phyloP scores from a whole-genome alignment of 2,797 vertebrate genomes.

The Triplophysa bombifrons region DNA sequence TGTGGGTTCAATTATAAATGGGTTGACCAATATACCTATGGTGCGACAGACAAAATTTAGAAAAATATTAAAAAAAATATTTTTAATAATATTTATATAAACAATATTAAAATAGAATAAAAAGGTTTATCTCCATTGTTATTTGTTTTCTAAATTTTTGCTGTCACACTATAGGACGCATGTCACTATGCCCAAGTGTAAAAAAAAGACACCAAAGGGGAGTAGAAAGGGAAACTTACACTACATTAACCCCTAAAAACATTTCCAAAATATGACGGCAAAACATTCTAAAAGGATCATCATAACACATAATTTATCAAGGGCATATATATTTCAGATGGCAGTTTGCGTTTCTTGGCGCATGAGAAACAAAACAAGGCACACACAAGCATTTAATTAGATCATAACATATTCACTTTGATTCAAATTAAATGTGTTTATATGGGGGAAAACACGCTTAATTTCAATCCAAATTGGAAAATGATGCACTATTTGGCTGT shows the following conservation, averaged over 20 bases:
- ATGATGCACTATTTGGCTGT: constrained; percentile 37
- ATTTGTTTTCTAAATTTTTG: too few species aligned
- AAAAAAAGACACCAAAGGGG: neutral
- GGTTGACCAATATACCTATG: too few species aligned
- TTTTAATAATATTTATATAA: too few species aligned
- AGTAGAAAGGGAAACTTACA: neutral
- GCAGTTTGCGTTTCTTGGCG: neutral
- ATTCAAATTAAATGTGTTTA: constrained; percentile 42
- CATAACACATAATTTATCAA: constrained; percentile 10
- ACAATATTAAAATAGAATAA: too few species aligned
- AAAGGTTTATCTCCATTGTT: too few species aligned
- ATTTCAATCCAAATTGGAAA: constrained; percentile 41
- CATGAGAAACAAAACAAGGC: constrained; percentile 31
- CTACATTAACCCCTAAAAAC: neutral
- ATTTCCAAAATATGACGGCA: neutral
- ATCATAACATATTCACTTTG: constrained; percentile 54
- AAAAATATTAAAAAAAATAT: too few species aligned
- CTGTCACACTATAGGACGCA: too few species aligned
- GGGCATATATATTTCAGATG: constrained; percentile 3
- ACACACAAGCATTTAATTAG: constrained; percentile 43
- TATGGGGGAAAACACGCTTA: constrained; percentile 12
- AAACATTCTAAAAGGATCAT: constrained; percentile 4
- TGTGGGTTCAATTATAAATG: neutral
- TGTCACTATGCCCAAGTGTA: too few species aligned
- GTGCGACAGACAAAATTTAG: too few species aligned